Evolutionary conservation across 2,797 vertebrate genomes (phyloP), one percentile per base, ranked within the genome.

Genomic region (Takifugu ocellatus): DNA sequence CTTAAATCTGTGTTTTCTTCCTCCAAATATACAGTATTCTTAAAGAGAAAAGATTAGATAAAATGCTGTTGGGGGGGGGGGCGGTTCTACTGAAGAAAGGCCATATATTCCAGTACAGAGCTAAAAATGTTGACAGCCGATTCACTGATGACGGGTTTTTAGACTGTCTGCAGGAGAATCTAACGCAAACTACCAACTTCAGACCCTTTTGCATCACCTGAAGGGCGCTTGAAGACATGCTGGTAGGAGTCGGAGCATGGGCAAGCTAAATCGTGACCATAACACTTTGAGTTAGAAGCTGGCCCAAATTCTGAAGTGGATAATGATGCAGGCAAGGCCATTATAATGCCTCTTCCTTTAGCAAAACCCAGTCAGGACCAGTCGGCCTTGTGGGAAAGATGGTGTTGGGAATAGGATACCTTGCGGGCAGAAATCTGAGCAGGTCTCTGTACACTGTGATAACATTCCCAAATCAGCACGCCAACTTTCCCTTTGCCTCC

Each of bases 381-480:
- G 69, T 12, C 60, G 58, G 68, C 64, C 61, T 66, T 77, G 72
- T 71, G 80, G 68, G 69, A 88, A 91, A 88, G 88, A 88, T 86
- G 91, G 87, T 87, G 91, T 84, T 56, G 83, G 92, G 91, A 95
- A 98, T 85, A 84, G 27, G 87, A 98, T 92, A 93, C 90, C 90
- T 91, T 83, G 84, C 74, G 89, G 92, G 88, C 80, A 92, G 95
- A 95, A 98, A 98, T 89, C 89, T 89, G 95, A 97, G 94, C 94
- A 95, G 94, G 95, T 96, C 95, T 97, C 94, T 91, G 91, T 94
- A 96, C 90, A 96, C 96, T 90, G 91, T 88, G 95, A 97, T 98
- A 97, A 96, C 97, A 97, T 96, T 97, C 95, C 94, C 93, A 89
- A 95, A 94, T 94, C 93, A 91, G 79, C 88, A 90, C 86, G 93